Conservation (phyloP, 1,140 invertebrate species). For the Pristionchus pacificus region DNA sequence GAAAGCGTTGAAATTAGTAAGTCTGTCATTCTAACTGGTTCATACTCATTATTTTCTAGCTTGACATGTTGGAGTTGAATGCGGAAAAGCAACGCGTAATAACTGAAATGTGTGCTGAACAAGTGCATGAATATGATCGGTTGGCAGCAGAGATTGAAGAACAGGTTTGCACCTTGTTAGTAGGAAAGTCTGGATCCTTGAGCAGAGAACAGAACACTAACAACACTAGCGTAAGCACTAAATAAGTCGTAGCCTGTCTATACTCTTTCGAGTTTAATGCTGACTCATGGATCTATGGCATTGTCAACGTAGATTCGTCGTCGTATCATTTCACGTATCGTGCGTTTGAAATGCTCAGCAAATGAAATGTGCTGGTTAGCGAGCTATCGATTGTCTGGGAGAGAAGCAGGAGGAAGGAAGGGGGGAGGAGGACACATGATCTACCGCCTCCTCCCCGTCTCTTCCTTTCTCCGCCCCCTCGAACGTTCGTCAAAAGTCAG, state of each 20-base stretch:
- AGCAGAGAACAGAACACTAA: too few relatives aligned
- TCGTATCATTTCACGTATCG: not conserved
- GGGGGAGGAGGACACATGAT: too few relatives aligned
- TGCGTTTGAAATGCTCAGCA: too few relatives aligned
- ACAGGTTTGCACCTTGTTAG: not conserved
- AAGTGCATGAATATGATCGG: constrained; percentile 1
- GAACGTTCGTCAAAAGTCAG: too few relatives aligned
- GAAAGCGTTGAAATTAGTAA: constrained; percentile 18
- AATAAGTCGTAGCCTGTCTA: not conserved
- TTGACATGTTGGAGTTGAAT: constrained; percentile 20
- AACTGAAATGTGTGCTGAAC: constrained; percentile 3
- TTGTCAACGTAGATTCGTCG: not conserved
- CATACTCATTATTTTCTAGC: not conserved
- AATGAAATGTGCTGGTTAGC: too few relatives aligned
- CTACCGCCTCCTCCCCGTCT: too few relatives aligned
- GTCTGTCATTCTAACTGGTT: not conserved
- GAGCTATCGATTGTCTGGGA: too few relatives aligned
- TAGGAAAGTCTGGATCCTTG: constrained; percentile 3
- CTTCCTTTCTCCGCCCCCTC: too few relatives aligned
- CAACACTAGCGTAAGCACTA: not conserved
- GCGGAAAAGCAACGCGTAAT: constrained; percentile 18
- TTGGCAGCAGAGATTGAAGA: constrained; percentile 6
- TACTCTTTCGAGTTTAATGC: not conserved
- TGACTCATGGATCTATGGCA: not conserved
- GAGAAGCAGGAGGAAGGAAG: too few relatives aligned